A percentile compares a stretch with the other conserved stretches of the same genome.
Conservation (phyloP, 1,140 invertebrate genomes). For the Brachionus asplanchnoidis region DNA sequence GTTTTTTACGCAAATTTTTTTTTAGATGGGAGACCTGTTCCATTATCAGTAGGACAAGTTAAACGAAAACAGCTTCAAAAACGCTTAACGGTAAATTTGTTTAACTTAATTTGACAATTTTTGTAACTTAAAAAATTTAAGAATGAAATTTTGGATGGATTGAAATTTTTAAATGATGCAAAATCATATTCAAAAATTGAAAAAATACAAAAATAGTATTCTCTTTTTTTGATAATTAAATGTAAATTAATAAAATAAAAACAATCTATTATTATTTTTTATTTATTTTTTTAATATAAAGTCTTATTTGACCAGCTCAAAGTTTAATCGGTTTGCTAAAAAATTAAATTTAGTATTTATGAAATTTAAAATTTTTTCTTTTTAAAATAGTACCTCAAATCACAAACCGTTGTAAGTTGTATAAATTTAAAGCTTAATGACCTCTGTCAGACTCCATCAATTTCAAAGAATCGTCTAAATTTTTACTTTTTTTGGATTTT, state of each 20-base stretch:
- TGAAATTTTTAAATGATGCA: background rate
- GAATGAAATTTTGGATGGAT: conserved; percentile 5
- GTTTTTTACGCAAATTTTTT: background rate
- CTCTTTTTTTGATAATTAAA: background rate
- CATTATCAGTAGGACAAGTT: conserved; percentile 32
- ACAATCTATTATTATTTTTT: background rate
- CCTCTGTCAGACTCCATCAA: too few relatives aligned
- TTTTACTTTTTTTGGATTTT: too few relatives aligned
- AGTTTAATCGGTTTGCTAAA: too few relatives aligned
- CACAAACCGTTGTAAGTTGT: too few relatives aligned
- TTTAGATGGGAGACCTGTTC: conserved; percentile 32
- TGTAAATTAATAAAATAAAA: background rate
- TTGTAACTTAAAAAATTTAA: background rate
- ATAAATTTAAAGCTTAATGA: too few relatives aligned
- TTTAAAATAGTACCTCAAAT: too few relatives aligned
- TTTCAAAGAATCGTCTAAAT: too few relatives aligned
- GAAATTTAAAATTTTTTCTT: too few relatives aligned
- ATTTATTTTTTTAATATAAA: background rate
- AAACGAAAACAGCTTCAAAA: conserved; percentile 26
- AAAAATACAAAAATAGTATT: background rate
- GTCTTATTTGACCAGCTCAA: too few relatives aligned
- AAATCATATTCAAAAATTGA: background rate
- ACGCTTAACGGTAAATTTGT: background rate
- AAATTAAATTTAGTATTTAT: too few relatives aligned
- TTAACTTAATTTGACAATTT: too few relatives aligned